Base-by-base conservation (phyloP, 2,113 vertebrate species). In the Channa argus region DNA sequence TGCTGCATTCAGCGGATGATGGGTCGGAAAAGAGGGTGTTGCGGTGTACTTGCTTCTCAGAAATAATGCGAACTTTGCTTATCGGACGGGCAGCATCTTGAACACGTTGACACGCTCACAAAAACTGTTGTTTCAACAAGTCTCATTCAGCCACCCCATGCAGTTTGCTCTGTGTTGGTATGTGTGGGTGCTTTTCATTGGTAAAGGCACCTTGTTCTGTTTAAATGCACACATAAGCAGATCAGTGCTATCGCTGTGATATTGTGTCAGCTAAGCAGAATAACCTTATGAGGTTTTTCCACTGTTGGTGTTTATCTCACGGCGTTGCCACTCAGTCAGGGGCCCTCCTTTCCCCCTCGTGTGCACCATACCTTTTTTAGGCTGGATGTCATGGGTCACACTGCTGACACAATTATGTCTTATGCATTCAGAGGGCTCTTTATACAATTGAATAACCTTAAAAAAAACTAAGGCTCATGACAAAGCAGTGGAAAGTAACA, bases 211-310 rank as follows among this genome's bases (percentile, higher is more conserved):
- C n/a, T 70, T 78, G 69, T 60, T 75, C 62, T 46, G 41, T 77
- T 5, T 82, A 74, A 90, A 81, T 79, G 87, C 91, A 83, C 84
- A 83, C 90, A 88, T 86, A 88, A 85, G 89, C 89, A 93, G 74
- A 93, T 90, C 56, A 76, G 81, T 5, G 54, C 83, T 83, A 86
- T 91, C 83, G 74, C 84, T 72, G 71, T 69, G 72, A 93, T 88
- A 87, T 78, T 85, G 89, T 84, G 89, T 82, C 83, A 91, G 72
- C 85, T 87, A 86, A 89, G 91, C 89, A 92, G 90, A 91, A 88
- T 78, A 75, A 88, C 79, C 60, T 80, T 64, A 73, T 87, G 77
- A 86, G 80, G 84, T 91, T 93, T 91, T 90, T 92, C 84, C 71
- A 82, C 86, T 75, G 63, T 45, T 89, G 82, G 63, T 85, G 75